Evolutionary conservation across 2,888 invertebrate species (phyloP).

Genomic region (Poecilobothrus nobilitatus): DNA sequence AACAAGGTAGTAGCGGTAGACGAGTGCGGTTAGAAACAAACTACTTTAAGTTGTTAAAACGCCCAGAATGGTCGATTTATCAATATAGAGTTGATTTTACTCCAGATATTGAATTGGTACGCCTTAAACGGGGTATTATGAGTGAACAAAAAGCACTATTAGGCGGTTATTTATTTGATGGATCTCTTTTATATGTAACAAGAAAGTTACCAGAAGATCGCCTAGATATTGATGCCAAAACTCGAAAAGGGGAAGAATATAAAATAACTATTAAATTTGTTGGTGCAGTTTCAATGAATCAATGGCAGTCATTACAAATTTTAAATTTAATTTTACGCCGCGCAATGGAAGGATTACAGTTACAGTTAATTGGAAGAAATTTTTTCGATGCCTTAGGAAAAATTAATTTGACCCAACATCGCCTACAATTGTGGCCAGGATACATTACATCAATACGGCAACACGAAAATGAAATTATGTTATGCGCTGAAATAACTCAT

Average conservation of each 20-base stretch:
- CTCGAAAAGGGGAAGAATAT: slow-evolving; percentile 46
- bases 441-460: slow-evolving; percentile 76
- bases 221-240: slow-evolving; percentile 52
- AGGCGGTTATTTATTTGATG: slow-evolving; percentile 69
- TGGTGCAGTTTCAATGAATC: slow-evolving; percentile 55
- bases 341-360: slow-evolving; percentile 47
- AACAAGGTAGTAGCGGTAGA: slow-evolving; percentile 48
- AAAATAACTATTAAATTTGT: slow-evolving; percentile 53
- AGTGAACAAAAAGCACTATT: slow-evolving; percentile 49
- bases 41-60: slow-evolving; percentile 58
- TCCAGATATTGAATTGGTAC: slow-evolving; percentile 61
- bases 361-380: slow-evolving; percentile 64
- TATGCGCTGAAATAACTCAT: slow-evolving; percentile 72
- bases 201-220: slow-evolving; percentile 48
- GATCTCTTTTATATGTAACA: slow-evolving; percentile 59
- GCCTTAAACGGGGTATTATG: slow-evolving; percentile 53
- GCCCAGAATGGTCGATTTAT: slow-evolving; percentile 60
- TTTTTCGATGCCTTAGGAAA: slow-evolving; percentile 60
- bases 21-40: slow-evolving; percentile 53
- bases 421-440: slow-evolving; percentile 75
- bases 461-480: slow-evolving; percentile 64
- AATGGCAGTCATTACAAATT: slow-evolving; percentile 64
- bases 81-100: slow-evolving; percentile 67
- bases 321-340: slow-evolving; percentile 69
- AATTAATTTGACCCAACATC: slow-evolving; percentile 54